A percentile compares a stretch with the other conserved stretches of the same genome.
Conservation (phyloP, 2,113 vertebrate species). For the Aptenodytes forsteri region DNA sequence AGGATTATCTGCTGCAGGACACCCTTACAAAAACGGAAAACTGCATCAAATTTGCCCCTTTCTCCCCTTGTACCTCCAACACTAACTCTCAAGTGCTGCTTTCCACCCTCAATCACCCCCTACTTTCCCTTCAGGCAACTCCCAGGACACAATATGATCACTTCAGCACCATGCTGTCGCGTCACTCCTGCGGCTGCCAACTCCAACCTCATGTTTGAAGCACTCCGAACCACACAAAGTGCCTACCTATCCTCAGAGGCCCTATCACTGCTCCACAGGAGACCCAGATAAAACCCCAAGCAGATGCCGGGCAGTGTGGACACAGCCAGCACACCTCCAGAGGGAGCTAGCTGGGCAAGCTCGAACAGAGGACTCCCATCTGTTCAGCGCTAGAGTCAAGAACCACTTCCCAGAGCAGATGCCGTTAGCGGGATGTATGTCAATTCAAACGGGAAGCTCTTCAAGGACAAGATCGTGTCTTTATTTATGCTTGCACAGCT, state of each 20-base stretch:
- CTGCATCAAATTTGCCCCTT: not conserved
- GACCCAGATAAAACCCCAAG: not conserved
- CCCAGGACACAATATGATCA: not conserved
- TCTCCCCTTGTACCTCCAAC: not conserved
- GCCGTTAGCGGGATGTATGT: not conserved
- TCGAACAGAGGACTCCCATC: not conserved
- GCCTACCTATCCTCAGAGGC: not conserved
- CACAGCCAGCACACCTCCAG: not conserved
- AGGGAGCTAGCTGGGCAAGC: not conserved
- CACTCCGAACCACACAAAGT: not conserved
- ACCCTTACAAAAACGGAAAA: not conserved
- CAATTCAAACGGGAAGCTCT: not conserved
- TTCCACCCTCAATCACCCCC: not conserved
- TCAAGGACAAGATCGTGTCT: not conserved
- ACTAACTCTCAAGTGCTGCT: not conserved
- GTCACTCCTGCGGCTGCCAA: not conserved
- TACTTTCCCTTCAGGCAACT: not conserved
- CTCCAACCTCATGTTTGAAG: not conserved
- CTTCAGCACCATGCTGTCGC: not conserved
- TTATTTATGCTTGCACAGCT: not conserved
- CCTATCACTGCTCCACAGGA: not conserved
- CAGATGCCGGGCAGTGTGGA: not conserved
- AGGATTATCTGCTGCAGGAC: not conserved
- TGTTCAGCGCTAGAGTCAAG: not conserved
- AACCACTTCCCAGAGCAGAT: not conserved